Conservation (phyloP, 1,140 invertebrate species). For the Leptonema lineaticorne region DNA sequence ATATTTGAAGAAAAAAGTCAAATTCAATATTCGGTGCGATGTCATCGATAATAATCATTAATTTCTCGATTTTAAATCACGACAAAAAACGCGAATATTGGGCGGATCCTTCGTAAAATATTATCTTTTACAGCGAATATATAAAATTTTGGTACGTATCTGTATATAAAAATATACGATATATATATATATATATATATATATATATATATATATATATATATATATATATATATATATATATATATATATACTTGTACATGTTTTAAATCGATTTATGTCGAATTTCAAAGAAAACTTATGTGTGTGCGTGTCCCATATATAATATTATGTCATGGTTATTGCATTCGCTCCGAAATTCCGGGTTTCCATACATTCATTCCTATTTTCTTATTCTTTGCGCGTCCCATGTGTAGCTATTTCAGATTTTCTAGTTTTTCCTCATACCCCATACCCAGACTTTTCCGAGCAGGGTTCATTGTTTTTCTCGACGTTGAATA, state of each 20-base stretch:
- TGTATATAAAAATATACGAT: too few species aligned
- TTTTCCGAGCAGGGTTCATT: not conserved
- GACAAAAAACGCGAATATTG: too few species aligned
- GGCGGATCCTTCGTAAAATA: too few species aligned
- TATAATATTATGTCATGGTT: constrained; percentile 18
- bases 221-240: too few species aligned
- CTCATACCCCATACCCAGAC: not conserved
- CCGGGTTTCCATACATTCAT: constrained; percentile 18
- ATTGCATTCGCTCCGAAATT: constrained; percentile 17
- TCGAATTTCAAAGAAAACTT: not conserved
- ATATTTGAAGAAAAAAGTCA: too few species aligned
- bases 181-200: too few species aligned
- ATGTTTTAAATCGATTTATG: constrained; percentile 11
- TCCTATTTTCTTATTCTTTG: constrained; percentile 20
- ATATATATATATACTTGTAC: not conserved
- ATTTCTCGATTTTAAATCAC: too few species aligned
- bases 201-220: too few species aligned
- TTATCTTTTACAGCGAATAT: too few species aligned
- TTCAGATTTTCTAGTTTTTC: constrained; percentile 22
- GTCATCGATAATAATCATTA: too few species aligned
- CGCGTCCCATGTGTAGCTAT: constrained; percentile 20
- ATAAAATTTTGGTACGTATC: too few species aligned
- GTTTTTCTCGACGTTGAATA: constrained; percentile 20
- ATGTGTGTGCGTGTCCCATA: not conserved
- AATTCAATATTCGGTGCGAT: too few species aligned